phyloP scores from a whole-genome alignment of 2,888 invertebrate species.

The Hirtodrosophila cameraria region DNA sequence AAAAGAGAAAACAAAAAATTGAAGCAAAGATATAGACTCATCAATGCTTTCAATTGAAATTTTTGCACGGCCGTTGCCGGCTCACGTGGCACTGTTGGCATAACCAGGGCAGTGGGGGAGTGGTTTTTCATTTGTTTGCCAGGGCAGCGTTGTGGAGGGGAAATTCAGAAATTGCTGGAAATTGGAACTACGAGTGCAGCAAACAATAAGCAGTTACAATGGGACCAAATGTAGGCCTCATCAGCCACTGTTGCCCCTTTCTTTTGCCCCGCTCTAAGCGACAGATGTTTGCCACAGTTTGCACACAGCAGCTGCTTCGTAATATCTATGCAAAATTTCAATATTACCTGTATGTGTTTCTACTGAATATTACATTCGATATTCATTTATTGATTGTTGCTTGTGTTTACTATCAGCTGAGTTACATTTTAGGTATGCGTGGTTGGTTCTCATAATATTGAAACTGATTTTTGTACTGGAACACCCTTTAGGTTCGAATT shows the following conservation, averaged over 20 bases:
- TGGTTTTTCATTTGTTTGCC: conserved; percentile 51
- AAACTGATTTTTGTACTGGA: too few species aligned
- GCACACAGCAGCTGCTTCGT: conserved; percentile 39
- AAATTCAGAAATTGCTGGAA: conserved; percentile 57
- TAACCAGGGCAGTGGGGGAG: too few species aligned
- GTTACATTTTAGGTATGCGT: not conserved
- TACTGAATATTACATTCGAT: conserved; percentile 30
- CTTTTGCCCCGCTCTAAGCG: conserved; percentile 9
- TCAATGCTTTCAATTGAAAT: conserved; percentile 76
- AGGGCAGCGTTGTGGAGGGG: not conserved
- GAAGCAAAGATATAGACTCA: conserved; percentile 66
- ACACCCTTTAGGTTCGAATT: too few species aligned
- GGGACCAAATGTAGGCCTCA: conserved; percentile 50
- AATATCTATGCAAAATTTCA: conserved; percentile 66
- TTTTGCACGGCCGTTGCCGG: conserved; percentile 66
- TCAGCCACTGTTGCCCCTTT: too few species aligned
- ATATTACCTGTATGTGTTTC: conserved; percentile 36
- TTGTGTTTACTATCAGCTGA: conserved; percentile 11
- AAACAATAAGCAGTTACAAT: conserved; percentile 68
- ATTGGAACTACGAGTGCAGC: conserved; percentile 66
- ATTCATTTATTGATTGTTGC: conserved; percentile 21
- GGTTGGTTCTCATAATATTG: too few species aligned
- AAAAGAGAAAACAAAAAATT: conserved; percentile 2
- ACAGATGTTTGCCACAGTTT: conserved; percentile 56
- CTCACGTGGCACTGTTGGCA: conserved; percentile 49